Base-by-base conservation (phyloP, 2,113 vertebrate genomes). In the Rhabdomys dilectus region DNA sequence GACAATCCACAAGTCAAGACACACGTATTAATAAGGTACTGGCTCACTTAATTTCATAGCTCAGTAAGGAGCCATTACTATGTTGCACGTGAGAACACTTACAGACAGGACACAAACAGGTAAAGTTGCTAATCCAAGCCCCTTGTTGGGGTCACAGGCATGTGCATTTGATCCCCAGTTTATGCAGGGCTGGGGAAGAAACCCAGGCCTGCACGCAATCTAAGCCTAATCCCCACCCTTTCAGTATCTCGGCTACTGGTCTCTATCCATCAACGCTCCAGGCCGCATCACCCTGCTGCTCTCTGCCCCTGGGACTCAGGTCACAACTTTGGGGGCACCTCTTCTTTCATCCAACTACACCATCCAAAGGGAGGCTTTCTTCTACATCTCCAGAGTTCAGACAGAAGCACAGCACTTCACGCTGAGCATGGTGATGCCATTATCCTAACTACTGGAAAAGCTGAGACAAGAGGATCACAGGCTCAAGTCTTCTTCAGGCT, bases 21-120 rank as follows among this genome's bases (percentile, higher is more conserved):
- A 0, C 2, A 56, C 11, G 19, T 3, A 1, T 3, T 39, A 3
- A 45, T 9, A 12, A 5, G 1, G 0, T 5, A 64, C 31, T 15
- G 34, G 45, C 51, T n/a, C 64, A 22, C 4, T 31, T 5, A 31
- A 51, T 36, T 36, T 77, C 11, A 89, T 42, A 72, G n/a, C 6
- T 31, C 45, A 45, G 1, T 9, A 31, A 62, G n/a, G 31, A 76
- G 34, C 42, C 82, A 36, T 39, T 36, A 7, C 66, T 56, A 16
- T 31, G 0, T 26, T 51, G 34, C 2, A 70, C 45, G 36, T 22
- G 85, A 76, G 78, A 91, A 76, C 0, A 0, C 16, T 81, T 15
- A 64, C 24, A 64, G 62, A 64, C 7, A 62, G 60, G 60, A 48
- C 48, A 24, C 80, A 91, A 36, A 70, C 75, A 91, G 89, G 80